Conservation (phyloP, 2,113 vertebrate species). For the Nesoenas mayeri region DNA sequence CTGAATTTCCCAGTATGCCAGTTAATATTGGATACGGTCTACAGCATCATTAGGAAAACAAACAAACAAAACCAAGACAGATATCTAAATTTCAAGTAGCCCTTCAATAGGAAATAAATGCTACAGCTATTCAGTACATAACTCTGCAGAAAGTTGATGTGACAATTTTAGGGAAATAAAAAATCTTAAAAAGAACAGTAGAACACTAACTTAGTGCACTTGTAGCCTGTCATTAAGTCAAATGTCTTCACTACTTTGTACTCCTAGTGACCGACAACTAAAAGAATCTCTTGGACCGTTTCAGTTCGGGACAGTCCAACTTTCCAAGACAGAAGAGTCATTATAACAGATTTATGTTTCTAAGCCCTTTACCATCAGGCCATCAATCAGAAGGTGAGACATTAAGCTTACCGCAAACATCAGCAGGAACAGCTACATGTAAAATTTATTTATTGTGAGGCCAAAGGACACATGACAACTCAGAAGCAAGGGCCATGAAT, state of each 20-base stretch:
- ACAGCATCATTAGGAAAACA: background rate
- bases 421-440: background rate
- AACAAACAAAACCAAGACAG: too few species aligned
- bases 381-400: background rate
- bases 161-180: background rate
- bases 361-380: background rate
- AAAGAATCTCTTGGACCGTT: background rate
- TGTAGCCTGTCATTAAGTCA: background rate
- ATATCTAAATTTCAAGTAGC: background rate
- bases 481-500: background rate
- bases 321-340: background rate
- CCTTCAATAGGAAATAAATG: background rate
- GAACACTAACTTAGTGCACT: background rate
- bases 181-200: background rate
- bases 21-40: background rate
- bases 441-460: background rate
- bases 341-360: conserved; percentile 9
- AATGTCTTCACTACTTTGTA: background rate
- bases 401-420: background rate
- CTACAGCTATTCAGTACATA: background rate
- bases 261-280: background rate
- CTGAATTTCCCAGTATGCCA: background rate
- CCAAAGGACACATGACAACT: conserved; percentile 28
- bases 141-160: background rate
- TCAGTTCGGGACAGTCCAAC: background rate